Base-by-base conservation (phyloP, 2,888 invertebrate genomes). In the Parelbella ahira region DNA sequence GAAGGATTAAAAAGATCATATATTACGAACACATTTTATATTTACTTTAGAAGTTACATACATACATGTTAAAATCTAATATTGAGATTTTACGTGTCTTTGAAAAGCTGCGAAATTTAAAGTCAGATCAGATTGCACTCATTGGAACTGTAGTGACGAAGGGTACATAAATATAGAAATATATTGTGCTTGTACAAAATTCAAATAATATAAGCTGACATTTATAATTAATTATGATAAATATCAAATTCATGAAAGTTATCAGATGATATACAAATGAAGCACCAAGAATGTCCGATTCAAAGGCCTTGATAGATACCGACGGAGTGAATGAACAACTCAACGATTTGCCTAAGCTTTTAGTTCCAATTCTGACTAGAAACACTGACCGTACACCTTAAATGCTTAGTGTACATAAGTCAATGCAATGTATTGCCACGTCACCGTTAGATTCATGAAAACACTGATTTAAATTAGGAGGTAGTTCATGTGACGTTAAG, bases 281-380 rank as follows among this genome's bases (percentile, higher is more conserved):
- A 41, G 41, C 33, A 41, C 41, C 41, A 28, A 21, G 13, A 21
- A 28, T 34, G 15, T 41, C 21, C 15, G 27, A 34, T 27, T 15
- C 18, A 18, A 11, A 27, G 4, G 4, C 5, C 4, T 11, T 7
- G 13, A 25, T 33, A 33, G 12, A 27, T 23, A 28, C 18, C 15
- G 27, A 34, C 29, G 18, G 23, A 44, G 51, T 48, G 51, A 57
- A 56, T 54, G 55, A 54, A 57, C 47, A 48, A 53, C 48, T 29
- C 52, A 49, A 48, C 42, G 47, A 59, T 57, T 56, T 56, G 55
- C 58, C 56, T 65, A 64, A 19, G 63, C 64, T 63, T 61, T 67
- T 63, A 71, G 77, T 83, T 84, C 79, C 81, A 82, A 78, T 66
- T 75, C 79, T 83, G 86, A 86, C 86, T 86, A 86, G 84, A 84